These are phyloP conservation scores for Nomada lathburiana DNA, from an alignment of 2,888 invertebrate genomes.

Conservation along the genomic window DNA sequence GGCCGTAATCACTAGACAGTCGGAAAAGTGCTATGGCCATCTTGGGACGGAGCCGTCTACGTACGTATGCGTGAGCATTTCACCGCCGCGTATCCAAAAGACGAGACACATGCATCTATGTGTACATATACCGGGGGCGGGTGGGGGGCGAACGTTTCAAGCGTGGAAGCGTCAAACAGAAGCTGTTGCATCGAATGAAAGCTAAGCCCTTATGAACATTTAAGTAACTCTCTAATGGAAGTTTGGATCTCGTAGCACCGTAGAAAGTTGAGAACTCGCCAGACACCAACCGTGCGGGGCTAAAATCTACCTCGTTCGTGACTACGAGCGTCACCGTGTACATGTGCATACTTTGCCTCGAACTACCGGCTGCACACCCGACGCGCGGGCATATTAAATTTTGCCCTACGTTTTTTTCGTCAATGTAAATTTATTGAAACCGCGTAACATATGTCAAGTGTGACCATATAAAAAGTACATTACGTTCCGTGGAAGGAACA, in stretches of 20 bases:
- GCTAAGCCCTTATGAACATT: slow-evolving; percentile 70
- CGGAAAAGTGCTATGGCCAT: slow-evolving; percentile 21
- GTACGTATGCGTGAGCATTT: background rate
- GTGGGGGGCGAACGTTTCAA: background rate
- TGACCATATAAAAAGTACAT: no score
- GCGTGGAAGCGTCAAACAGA: slow-evolving; percentile 44
- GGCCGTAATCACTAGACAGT: slow-evolving; percentile 26
- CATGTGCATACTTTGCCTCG: slow-evolving; percentile 20
- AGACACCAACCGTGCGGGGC: slow-evolving; percentile 44
- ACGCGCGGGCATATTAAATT: background rate
- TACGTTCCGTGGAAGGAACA: no score
- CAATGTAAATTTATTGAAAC: no score
- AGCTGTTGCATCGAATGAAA: slow-evolving; percentile 57
- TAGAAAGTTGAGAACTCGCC: slow-evolving; percentile 68
- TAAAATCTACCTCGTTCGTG: slow-evolving; percentile 32
- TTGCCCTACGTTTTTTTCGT: no score
- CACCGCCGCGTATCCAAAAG: slow-evolving; percentile 11
- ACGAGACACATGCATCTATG: background rate
- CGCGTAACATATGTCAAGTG: no score
- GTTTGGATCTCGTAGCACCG: slow-evolving; percentile 62
- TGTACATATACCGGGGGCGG: background rate
- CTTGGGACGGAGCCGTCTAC: slow-evolving; percentile 19
- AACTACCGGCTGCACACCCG: background rate
- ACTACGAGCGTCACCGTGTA: slow-evolving; percentile 4
- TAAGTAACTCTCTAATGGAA: slow-evolving; percentile 74